A percentile compares a stretch with the other conserved stretches of the same genome.
These are phyloP conservation scores for Delia radicum DNA, from an alignment of 1,140 invertebrate species.

Conservation along the genomic window DNA sequence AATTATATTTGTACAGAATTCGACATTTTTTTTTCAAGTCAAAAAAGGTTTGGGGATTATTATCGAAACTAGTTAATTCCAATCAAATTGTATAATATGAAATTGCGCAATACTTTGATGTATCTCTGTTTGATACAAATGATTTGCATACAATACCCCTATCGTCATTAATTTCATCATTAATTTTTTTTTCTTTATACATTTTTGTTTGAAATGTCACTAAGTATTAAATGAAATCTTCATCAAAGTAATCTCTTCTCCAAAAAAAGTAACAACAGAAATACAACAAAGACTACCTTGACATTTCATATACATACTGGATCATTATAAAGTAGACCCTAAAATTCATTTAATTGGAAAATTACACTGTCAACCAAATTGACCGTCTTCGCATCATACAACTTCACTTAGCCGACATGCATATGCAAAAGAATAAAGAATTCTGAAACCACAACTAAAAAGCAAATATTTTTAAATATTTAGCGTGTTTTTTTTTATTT, in stretches of 20 bases:
- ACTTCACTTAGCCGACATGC: not conserved
- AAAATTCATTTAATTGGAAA: constrained; percentile 23
- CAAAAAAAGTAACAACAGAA: not conserved
- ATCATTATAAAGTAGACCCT: not conserved
- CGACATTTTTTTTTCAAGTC: too few relatives aligned
- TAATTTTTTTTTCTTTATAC: not conserved
- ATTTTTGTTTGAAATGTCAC: constrained; percentile 16
- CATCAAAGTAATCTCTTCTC: constrained; percentile 11
- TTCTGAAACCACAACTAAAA: not conserved
- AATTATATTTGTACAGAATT: too few relatives aligned
- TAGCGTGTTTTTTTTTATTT: not conserved
- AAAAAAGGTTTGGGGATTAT: too few relatives aligned
- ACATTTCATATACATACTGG: constrained; percentile 9
- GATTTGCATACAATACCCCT: not conserved
- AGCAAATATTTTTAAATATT: not conserved
- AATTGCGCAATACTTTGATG: too few relatives aligned
- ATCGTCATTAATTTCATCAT: not conserved
- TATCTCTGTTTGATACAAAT: too few relatives aligned
- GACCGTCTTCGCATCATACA: constrained; percentile 1
- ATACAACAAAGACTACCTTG: not conserved
- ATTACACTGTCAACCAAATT: constrained; percentile 14
- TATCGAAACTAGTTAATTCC: too few relatives aligned
- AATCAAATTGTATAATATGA: too few relatives aligned
- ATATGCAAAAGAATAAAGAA: constrained; percentile 9
- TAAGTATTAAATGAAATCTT: constrained; percentile 15